Conservation (phyloP, 2,797 vertebrate genomes). For the Gastrophryne carolinensis region DNA sequence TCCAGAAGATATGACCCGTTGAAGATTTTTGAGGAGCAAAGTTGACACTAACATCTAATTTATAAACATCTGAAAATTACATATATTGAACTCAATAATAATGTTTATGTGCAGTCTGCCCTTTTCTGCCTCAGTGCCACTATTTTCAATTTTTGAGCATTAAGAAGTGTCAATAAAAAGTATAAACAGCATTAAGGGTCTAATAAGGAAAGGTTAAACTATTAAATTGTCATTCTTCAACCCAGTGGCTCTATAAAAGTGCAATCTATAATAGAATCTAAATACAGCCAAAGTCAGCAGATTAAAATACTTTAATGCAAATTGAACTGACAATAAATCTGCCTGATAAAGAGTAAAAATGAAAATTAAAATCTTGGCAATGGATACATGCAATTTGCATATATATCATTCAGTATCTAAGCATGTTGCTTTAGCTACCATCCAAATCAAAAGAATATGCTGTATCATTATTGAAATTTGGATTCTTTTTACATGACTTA, state of each 20-base stretch:
- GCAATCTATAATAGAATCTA: slow-evolving; percentile 57
- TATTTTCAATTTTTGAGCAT: background rate
- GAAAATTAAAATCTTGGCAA: slow-evolving; percentile 70
- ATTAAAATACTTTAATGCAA: slow-evolving; percentile 74
- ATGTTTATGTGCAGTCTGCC: too few relatives aligned
- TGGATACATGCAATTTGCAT: slow-evolving; percentile 64
- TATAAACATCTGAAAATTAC: too few relatives aligned
- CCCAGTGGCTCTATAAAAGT: slow-evolving; percentile 40
- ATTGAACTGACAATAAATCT: slow-evolving; percentile 71
- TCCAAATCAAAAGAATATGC: slow-evolving; percentile 12
- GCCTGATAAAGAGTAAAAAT: slow-evolving; percentile 66
- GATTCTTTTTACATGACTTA: background rate
- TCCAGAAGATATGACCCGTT: too few relatives aligned
- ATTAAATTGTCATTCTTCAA: slow-evolving; percentile 39
- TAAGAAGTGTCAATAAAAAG: background rate
- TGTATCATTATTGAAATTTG: background rate
- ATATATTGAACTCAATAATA: too few relatives aligned
- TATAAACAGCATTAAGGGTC: slow-evolving; percentile 13
- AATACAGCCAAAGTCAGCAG: slow-evolving; percentile 48
- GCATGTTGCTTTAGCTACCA: slow-evolving; percentile 55
- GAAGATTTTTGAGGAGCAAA: too few relatives aligned
- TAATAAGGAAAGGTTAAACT: slow-evolving; percentile 15
- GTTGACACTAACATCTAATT: too few relatives aligned
- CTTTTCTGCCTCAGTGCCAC: too few relatives aligned
- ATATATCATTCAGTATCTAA: slow-evolving; percentile 65